phyloP scores from a whole-genome alignment of 2,113 vertebrate genomes.

The Neodon shergylaensis region DNA sequence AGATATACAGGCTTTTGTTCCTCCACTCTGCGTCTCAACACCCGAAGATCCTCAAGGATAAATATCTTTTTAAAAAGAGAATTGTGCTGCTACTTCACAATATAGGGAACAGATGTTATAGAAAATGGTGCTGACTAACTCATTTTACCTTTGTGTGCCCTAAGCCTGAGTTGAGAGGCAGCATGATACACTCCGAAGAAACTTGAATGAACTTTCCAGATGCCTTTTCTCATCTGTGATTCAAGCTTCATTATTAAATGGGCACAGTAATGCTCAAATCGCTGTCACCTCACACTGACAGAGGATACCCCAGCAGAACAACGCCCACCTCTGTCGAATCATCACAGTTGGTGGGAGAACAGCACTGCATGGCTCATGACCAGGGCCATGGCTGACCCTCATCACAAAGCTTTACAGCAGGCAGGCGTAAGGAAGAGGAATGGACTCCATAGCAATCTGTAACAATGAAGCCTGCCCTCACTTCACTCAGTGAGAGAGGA shows the following conservation, averaged over 20 bases:
- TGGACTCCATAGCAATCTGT: background rate
- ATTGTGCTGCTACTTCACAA: background rate
- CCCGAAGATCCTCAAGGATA: background rate
- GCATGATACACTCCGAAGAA: background rate
- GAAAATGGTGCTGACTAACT: background rate
- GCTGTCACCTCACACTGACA: background rate
- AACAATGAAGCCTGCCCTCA: background rate
- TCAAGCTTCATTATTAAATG: constrained; percentile 17
- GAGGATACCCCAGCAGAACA: background rate
- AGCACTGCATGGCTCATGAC: background rate
- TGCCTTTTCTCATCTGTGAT: background rate
- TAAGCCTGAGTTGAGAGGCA: background rate
- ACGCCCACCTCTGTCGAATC: background rate
- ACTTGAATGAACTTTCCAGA: background rate
- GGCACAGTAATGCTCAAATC: background rate
- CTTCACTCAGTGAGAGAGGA: background rate
- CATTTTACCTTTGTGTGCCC: background rate
- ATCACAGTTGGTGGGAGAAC: background rate
- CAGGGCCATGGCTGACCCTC: background rate
- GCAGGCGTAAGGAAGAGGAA: background rate
- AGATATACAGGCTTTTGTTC: background rate
- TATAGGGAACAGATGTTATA: background rate
- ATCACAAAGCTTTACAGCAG: background rate
- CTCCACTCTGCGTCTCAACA: background rate
- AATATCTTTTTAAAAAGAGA: constrained; percentile 29